Conservation (phyloP, 1,140 invertebrate species). For the Bombyx mori region DNA sequence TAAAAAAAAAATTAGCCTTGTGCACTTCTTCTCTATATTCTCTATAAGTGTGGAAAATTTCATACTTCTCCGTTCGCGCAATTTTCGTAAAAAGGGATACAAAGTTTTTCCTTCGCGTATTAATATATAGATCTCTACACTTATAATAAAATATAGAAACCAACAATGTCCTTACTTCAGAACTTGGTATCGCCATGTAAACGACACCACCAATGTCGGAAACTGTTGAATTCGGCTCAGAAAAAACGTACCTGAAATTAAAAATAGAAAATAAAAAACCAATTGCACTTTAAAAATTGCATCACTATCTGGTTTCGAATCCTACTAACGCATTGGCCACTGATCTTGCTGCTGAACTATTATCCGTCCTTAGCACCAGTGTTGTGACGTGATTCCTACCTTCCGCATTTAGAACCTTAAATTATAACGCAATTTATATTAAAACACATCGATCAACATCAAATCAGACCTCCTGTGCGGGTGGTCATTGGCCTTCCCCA, state of each 20-base stretch:
- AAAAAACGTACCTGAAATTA: constrained; percentile 39
- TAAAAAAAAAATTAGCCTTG: too few relatives aligned
- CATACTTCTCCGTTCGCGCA: too few relatives aligned
- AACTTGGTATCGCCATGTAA: constrained; percentile 31
- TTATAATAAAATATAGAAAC: too few relatives aligned
- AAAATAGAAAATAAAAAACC: neutral
- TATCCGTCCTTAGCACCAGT: constrained; percentile 31
- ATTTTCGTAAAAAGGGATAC: too few relatives aligned
- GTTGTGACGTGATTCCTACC: constrained; percentile 30
- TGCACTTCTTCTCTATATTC: too few relatives aligned
- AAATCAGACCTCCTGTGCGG: neutral
- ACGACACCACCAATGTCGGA: constrained; percentile 25
- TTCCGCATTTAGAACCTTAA: constrained; percentile 37
- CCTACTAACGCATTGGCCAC: constrained; percentile 34
- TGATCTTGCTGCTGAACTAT: constrained; percentile 21
- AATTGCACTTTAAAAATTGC: neutral
- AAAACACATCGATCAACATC: too few relatives aligned
- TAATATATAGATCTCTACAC: too few relatives aligned
- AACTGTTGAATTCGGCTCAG: constrained; percentile 28
- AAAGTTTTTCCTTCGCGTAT: too few relatives aligned
- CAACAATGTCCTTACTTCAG: constrained; percentile 22
- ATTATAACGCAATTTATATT: constrained; percentile 2
- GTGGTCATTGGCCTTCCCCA: neutral
- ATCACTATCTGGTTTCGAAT: too few relatives aligned
- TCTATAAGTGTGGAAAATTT: too few relatives aligned